Evolutionary conservation across 2,113 vertebrate genomes (phyloP), one percentile per base, ranked within the genome.

Genomic region (Percopsis transmontana): DNA sequence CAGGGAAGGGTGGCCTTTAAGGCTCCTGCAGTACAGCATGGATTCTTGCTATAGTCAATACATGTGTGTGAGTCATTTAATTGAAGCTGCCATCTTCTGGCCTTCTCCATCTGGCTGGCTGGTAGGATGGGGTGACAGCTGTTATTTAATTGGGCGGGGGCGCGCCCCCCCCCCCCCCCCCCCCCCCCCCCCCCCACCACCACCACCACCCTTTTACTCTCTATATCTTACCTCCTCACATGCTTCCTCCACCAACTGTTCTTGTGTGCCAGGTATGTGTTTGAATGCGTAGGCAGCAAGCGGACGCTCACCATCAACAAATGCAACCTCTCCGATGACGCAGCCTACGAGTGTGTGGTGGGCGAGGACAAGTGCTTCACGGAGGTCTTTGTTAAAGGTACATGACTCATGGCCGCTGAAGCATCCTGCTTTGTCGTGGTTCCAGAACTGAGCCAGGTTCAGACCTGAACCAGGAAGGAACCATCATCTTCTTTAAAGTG

Each of bases 261-360:
- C 48, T 2, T 19, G 47, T 42, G 55, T 0, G 0, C 44, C 87
- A 97, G 96, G 82, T 96, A 92, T 8, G 81, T 95, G 77, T 95
- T 97, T 86, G 96, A 97, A 89, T 93, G 91, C 5, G 90, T 95
- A 14, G 96, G 95, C 19, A 92, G 93, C 79, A 94, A 93, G 81
- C 90, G 94, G 3, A 92, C 91, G 10, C 88, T 97, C 75, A 96
- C 92, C 73, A 96, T 97, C 87, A 95, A 96, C 90, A 96, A 94
- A 86, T 94, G 93, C 86, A 94, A 90, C 0, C 80, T 97, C 83
- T 93, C 95, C 0, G 96, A 97, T 7, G 95, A 97, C 11, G 94
- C 96, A 0, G 92, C 90, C 0, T 97, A 97, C 2, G 95, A 97
- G 79, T 95, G 92, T 10, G 83, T 92, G 1, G 84, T 94, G 1